A percentile compares a stretch with the other conserved stretches of the same genome.
Evolutionary conservation across 1,140 invertebrate species (phyloP).

Genomic region (Dinoponera quadriceps): DNA sequence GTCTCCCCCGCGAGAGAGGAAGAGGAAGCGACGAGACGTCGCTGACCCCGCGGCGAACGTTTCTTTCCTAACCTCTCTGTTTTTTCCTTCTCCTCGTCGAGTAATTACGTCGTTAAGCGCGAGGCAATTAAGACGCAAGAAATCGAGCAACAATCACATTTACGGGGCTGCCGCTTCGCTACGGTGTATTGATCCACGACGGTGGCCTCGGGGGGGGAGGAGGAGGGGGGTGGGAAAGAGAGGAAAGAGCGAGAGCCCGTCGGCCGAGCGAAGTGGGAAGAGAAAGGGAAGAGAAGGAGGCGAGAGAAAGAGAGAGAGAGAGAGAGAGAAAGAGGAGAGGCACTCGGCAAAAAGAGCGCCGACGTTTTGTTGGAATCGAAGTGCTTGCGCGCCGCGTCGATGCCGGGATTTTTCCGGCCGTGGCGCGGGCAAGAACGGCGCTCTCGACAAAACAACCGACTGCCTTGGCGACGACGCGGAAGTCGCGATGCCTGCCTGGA

Average conservation of each 20-base stretch:
- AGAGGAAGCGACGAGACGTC: conserved; percentile 34
- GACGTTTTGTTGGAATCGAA: conserved; percentile 51
- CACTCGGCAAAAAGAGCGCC: conserved; percentile 30
- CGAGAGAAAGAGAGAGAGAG: conserved; percentile 1
- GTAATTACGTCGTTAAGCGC: conserved; percentile 84
- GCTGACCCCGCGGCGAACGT: conserved; percentile 63
- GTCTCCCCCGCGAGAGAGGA: conserved; percentile 11
- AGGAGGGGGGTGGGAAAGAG: conserved; percentile 64
- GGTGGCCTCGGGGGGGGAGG: conserved; percentile 57
- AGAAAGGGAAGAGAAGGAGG: conserved; percentile 40
- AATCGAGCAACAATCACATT: conserved; percentile 84
- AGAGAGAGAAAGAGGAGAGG: not conserved
- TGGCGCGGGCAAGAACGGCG: not conserved
- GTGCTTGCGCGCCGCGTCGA: conserved; percentile 20
- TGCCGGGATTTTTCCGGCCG: conserved; percentile 41
- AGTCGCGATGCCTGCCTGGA: not conserved
- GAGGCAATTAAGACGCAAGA: conserved; percentile 83
- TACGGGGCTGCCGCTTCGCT: conserved; percentile 77
- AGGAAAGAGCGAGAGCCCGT: conserved; percentile 55
- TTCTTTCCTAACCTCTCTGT: conserved; percentile 65
- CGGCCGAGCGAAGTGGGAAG: conserved; percentile 40
- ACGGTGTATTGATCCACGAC: conserved; percentile 82
- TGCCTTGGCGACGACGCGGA: conserved; percentile 13
- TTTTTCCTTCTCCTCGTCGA: conserved; percentile 74
- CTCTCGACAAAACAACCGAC: conserved; percentile 18